Conservation (phyloP, 2,888 invertebrate species). For the Mamestra brassicae region DNA sequence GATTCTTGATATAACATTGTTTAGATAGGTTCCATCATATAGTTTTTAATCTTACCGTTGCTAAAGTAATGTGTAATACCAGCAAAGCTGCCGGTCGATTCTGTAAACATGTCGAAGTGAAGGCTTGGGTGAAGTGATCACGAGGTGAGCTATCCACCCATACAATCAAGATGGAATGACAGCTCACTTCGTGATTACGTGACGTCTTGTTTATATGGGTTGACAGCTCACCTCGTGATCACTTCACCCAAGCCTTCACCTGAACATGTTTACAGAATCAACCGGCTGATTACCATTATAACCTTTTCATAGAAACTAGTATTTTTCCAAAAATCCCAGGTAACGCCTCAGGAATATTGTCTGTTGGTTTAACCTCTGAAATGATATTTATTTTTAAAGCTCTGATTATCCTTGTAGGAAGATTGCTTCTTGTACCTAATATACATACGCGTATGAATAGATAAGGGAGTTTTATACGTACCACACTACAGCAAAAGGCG, state of each 20-base stretch:
- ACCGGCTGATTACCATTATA: too few relatives aligned
- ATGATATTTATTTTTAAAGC: slow-evolving; percentile 33
- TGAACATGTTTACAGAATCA: too few relatives aligned
- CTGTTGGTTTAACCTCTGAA: slow-evolving; percentile 21
- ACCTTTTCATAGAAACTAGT: neutral
- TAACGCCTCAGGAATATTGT: neutral
- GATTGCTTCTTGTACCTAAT: slow-evolving; percentile 40
- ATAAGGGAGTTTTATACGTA: neutral
- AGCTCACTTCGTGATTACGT: too few relatives aligned
- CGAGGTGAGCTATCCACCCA: too few relatives aligned
- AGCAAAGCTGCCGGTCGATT: neutral
- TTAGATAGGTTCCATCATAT: neutral
- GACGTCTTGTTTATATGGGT: too few relatives aligned
- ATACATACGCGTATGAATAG: slow-evolving; percentile 11
- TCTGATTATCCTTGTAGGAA: slow-evolving; percentile 26
- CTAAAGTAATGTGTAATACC: neutral
- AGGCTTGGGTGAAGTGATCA: too few relatives aligned
- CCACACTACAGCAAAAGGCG: neutral
- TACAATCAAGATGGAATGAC: too few relatives aligned
- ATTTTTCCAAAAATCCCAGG: slow-evolving; percentile 5
- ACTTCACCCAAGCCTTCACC: too few relatives aligned
- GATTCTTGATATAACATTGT: neutral
- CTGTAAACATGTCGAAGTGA: too few relatives aligned
- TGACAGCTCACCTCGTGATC: too few relatives aligned
- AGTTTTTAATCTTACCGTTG: neutral